These are phyloP conservation scores for Julus scandinavius DNA, from an alignment of 2,888 invertebrate species.

Conservation along the genomic window DNA sequence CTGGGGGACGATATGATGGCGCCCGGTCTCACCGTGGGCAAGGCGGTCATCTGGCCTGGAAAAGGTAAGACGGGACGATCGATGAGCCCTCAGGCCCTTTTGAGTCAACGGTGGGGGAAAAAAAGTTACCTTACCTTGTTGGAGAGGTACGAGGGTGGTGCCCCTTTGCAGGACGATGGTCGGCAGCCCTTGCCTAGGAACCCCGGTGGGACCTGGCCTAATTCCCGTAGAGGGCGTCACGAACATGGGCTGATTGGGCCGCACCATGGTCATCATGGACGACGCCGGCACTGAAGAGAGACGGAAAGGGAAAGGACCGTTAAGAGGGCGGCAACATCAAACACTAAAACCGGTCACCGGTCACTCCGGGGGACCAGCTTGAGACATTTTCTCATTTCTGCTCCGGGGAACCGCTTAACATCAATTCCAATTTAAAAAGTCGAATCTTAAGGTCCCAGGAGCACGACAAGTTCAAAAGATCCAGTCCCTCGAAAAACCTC, in stretches of 20 bases:
- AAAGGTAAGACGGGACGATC: neutral
- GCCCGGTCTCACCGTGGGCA: neutral
- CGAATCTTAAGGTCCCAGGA: neutral
- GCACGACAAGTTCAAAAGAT: neutral
- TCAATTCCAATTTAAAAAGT: neutral
- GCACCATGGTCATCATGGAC: constrained; percentile 45
- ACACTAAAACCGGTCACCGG: no score
- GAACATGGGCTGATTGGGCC: constrained; percentile 50
- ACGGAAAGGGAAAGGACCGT: neutral
- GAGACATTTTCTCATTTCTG: no score
- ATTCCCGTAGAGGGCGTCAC: neutral
- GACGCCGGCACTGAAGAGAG: constrained; percentile 21
- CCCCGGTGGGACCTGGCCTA: neutral
- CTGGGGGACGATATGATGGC: neutral
- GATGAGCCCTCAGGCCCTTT: no score
- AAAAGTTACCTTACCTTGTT: constrained; percentile 13
- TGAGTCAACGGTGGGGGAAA: no score
- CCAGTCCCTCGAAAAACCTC: neutral
- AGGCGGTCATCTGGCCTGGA: neutral
- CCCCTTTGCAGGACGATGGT: constrained; percentile 50
- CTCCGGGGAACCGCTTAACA: neutral
- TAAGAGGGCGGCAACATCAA: no score
- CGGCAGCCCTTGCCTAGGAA: neutral
- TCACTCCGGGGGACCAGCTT: no score
- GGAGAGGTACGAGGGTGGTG: constrained; percentile 40